Base-by-base conservation (phyloP, 2,113 vertebrate genomes). In the Thunnus maccoyii region DNA sequence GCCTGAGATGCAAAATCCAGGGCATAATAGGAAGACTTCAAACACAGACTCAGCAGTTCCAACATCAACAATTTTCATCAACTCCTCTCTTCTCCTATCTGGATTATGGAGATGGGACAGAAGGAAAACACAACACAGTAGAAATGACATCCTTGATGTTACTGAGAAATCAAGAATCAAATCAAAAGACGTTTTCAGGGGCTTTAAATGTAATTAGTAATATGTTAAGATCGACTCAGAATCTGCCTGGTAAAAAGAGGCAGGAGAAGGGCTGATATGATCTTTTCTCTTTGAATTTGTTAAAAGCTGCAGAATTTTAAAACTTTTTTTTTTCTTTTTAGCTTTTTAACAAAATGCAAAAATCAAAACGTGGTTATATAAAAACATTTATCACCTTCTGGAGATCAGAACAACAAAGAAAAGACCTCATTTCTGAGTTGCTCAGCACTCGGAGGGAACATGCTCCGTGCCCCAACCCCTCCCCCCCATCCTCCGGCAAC, bases 401-500 rank as follows among this genome's bases (percentile, higher is more conserved):
- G 36, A 41, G 36, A 41, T 41, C 6, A 41, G 36, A 7, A 41
- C 7, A 36, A 61, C 32, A 44, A 50, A 77, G 22, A 9, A 47
- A 27, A 62, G 36, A 70, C 17, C 17, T 55, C 25, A 63, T 65
- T 78, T 68, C 44, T 56, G 3, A 50, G 51, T 78, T 46, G 0
- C 57, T 63, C 64, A 15, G 47, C 13, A 76, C 25, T 67, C n/a
- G 3, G 51, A 67, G 41, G 48, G 16, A 80, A 22, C 30, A 32
- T 18, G 14, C 46, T 36, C 46, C 5, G 5, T 13, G 20, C 66
- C 64, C 20, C 44, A 0, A 11, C 63, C 65, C 51, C 14, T 32
- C 48, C 17, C 75, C 55, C 66, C 30, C 14, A 41, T 85, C 65
- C 58, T 76, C 66, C 46, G 64, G 82, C 36, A 61, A 65, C 65